These are phyloP conservation scores for Linyphia triangularis DNA, from an alignment of 2,888 invertebrate genomes.

Conservation along the genomic window DNA sequence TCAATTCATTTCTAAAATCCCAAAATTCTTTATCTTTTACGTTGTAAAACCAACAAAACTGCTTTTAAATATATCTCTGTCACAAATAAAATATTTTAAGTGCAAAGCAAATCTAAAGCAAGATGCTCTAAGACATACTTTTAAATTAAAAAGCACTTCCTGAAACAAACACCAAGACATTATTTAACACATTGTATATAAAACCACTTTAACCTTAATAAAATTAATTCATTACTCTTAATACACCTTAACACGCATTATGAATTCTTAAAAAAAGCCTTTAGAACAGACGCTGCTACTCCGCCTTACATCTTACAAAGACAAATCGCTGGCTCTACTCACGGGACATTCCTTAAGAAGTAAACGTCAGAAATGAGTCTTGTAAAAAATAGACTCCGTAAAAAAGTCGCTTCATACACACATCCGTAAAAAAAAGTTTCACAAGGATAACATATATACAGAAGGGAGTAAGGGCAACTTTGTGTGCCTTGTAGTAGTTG, in stretches of 20 bases:
- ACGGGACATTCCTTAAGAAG: background rate
- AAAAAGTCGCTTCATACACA: background rate
- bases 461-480: background rate
- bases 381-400: background rate
- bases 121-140: no score
- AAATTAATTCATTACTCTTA: background rate
- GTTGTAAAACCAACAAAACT: no score
- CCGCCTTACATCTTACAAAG: background rate
- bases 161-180: no score
- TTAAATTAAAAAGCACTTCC: no score
- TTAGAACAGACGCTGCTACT: background rate
- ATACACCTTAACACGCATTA: background rate
- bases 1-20: no score
- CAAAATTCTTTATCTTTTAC: no score
- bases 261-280: background rate
- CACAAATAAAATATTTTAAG: no score
- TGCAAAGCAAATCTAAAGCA: no score
- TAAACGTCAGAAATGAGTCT: background rate
- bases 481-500: background rate
- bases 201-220: background rate
- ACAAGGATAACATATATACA: constrained; percentile 10
- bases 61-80: no score
- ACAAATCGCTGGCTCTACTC: background rate
- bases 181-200: background rate
- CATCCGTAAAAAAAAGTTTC: background rate